These are phyloP conservation scores for Pteropus alecto DNA, from an alignment of 2,113 vertebrate species.

Conservation along the genomic window DNA sequence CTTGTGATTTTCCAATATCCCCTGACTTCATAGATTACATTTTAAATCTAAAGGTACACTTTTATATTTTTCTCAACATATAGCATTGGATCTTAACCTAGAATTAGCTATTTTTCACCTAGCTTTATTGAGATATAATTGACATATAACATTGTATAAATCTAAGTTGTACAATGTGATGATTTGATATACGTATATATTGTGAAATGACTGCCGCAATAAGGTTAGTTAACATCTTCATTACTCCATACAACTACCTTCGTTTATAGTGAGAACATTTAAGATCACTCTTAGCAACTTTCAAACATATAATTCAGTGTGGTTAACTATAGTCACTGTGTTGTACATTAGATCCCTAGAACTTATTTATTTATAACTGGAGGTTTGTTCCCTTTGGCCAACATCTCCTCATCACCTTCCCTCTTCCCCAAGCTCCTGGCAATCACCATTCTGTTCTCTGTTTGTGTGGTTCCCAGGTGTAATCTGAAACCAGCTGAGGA, in stretches of 20 bases:
- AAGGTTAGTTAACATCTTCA: background rate
- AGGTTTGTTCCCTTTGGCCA: background rate
- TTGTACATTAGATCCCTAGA: background rate
- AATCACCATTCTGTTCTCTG: background rate
- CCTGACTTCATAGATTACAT: background rate
- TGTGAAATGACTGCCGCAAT: background rate
- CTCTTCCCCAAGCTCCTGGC: background rate
- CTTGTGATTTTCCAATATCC: background rate
- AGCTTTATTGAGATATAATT: background rate
- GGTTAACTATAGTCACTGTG: background rate
- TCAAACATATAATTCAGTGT: background rate
- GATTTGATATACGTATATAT: background rate
- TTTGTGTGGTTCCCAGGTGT: background rate
- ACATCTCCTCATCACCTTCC: background rate
- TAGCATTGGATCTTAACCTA: background rate
- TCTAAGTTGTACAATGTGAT: background rate
- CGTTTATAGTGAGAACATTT: background rate
- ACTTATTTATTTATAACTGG: background rate
- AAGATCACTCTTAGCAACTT: background rate
- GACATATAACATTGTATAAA: background rate
- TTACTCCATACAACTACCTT: background rate
- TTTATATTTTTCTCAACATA: background rate
- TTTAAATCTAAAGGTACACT: background rate
- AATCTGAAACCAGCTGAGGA: background rate
- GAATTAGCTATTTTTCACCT: background rate